Base-by-base conservation (phyloP, 2,888 invertebrate genomes). In the Eupithecia inturbata region DNA sequence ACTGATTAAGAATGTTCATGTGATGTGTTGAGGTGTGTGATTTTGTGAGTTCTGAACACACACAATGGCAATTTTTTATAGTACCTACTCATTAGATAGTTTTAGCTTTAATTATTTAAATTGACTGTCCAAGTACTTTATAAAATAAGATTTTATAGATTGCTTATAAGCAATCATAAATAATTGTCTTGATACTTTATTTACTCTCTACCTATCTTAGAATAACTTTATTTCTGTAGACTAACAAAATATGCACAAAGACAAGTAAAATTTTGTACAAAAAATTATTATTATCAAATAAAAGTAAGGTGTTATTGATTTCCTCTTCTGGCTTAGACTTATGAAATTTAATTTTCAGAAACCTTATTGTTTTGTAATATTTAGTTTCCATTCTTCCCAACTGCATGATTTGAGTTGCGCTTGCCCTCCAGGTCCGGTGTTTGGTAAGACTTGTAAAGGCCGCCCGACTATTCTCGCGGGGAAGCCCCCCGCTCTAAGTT, bases 391-490 rank as follows among this genome's bases (percentile, higher is more conserved):
- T 33, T 64, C 31, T 71, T 53, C 45, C 41, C 73, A 28, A 72
- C 36, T 62, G 16, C 77, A 74, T 70, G 72, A 62, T 60, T 78
- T 77, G 74, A 49, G 67, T 74, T 78, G 67, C 75, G 10, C 66
- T 63, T 73, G 19, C 26, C 73, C 79, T 80, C 22, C 83, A 83
- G 82, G 63, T 64, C 87, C 89, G 5, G 85, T 87, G 16, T 89
- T 88, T 33, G 83, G 86, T 10, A 79, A 64, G 39, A 82, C 80
- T 28, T 79, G 81, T 3, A 62, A 6, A 0, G 88, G 88, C 0
- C 83, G 67, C 0, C 84, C 83, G 0, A 77, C 80, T 3, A 88
- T 89, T 31, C 31, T 87, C 41, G 85, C 89, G 3, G 88, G 89
- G 0, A 77, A n/a, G n/a, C n/a, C n/a, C n/a, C n/a, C n/a, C n/a